These are phyloP conservation scores for Drosophila aldrichi DNA, from an alignment of 2,888 invertebrate genomes.

Conservation along the genomic window DNA sequence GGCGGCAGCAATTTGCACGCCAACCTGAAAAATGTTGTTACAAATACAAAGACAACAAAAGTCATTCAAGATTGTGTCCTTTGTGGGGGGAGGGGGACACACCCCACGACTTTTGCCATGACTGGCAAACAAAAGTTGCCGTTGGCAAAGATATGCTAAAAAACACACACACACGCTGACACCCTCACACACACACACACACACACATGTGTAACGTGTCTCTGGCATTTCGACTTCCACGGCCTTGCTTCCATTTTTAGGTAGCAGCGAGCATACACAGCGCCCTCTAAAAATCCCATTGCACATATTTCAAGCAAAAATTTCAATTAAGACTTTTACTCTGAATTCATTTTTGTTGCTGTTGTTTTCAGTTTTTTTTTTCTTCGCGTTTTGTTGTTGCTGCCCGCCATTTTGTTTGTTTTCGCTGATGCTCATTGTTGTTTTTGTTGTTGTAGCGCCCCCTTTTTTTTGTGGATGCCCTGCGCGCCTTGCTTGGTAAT, in stretches of 20 bases:
- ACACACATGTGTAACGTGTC: constrained; percentile 36
- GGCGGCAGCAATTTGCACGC: constrained; percentile 49
- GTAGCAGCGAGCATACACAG: constrained; percentile 34
- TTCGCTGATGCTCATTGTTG: constrained; percentile 27
- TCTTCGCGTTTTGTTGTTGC: constrained; percentile 33
- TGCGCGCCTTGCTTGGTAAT: constrained; percentile 54
- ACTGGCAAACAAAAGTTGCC: constrained; percentile 71
- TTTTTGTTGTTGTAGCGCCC: constrained; percentile 42
- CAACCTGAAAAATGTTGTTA: constrained; percentile 55
- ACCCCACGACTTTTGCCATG: constrained; percentile 63
- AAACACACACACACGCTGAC: constrained; percentile 12
- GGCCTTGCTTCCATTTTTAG: constrained; percentile 69
- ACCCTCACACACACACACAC: constrained; percentile 15
- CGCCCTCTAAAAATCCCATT: constrained; percentile 53
- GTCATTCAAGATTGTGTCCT: constrained; percentile 50
- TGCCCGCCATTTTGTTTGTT: constrained; percentile 52
- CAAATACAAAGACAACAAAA: constrained; percentile 52
- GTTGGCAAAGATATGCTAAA: constrained; percentile 51
- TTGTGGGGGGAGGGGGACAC: not conserved
- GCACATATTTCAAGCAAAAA: constrained; percentile 77
- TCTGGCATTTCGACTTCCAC: constrained; percentile 62
- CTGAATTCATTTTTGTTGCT: constrained; percentile 71
- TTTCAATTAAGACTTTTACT: constrained; percentile 81
- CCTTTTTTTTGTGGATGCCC: constrained; percentile 28
- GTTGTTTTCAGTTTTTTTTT: constrained; percentile 14